Base-by-base conservation (phyloP, 2,113 vertebrate species). In the Psettodes erumei region DNA sequence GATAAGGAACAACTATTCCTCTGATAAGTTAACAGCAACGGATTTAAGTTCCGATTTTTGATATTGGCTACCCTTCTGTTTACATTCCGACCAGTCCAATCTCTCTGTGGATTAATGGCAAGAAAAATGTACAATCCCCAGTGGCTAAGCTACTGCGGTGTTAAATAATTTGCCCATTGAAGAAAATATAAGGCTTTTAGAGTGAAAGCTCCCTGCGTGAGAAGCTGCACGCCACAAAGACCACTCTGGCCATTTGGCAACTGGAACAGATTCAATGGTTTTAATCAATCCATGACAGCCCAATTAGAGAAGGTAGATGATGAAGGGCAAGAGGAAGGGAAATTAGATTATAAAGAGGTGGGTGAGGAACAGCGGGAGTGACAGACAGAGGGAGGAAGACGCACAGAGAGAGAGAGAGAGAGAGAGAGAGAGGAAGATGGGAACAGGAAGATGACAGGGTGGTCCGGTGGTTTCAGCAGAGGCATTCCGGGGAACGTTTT, bases 401-500 rank as follows among this genome's bases (percentile, higher is more conserved):
- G 25, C 54, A 15, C 53, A 28, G 42, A 77, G 48, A 53, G 42
- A 35, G 48, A 54, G 61, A 45, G 19, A 69, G 19, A 58, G 48
- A 12, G 50, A 28, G 19, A 53, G 48, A 60, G 28, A 62, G 54
- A 61, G 78, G 77, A 75, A 64, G 81, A 76, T 58, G 81, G 53
- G 43, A 45, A 62, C 18, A 60, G 77, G 77, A 77, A 66, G 81
- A 75, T 62, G 81, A 74, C 79, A 84, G 85, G 87, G 90, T 90
- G 90, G 90, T 91, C 87, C 42, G 62, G 62, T 70, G 82, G 82
- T 88, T 86, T 79, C 66, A 68, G 76, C 71, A 30, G 72, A 86
- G 59, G 74, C 83, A 88, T 88, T 90, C 89, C 69, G 71, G 73
- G 77, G 54, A 88, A 85, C 81, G 84, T 92, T 93, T 91, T 92